Conservation (phyloP, 64 coral and sea anemone genomes). For the Cladopsammia gracilis region DNA sequence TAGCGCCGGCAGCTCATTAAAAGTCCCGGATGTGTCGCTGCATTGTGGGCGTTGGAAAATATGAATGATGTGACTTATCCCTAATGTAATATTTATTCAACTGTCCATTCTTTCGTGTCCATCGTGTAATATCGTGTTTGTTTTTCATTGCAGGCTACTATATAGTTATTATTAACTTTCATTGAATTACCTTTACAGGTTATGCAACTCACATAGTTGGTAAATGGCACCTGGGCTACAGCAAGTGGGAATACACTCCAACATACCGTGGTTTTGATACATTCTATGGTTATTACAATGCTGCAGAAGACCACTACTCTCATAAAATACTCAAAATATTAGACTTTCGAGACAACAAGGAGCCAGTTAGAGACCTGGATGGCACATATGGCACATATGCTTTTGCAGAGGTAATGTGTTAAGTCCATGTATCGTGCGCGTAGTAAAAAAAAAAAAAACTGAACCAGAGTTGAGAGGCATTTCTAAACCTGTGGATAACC, state of each 20-base stretch:
- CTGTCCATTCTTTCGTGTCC: no score
- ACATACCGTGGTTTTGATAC: slow-evolving; percentile 66
- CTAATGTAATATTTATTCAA: no score
- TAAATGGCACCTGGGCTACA: slow-evolving; percentile 69
- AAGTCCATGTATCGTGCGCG: no score
- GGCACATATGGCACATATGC: not conserved
- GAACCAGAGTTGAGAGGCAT: no score
- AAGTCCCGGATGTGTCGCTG: no score
- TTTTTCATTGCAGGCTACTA: no score
- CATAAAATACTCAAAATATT: slow-evolving; percentile 23
- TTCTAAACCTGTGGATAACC: no score
- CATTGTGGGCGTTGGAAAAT: no score
- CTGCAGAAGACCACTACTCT: slow-evolving; percentile 24
- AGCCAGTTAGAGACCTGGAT: slow-evolving; percentile 32
- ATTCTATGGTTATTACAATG: slow-evolving; percentile 56
- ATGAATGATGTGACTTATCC: no score
- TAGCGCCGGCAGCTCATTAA: no score
- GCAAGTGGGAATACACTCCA: slow-evolving; percentile 60
- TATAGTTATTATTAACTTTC: not conserved
- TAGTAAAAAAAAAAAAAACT: no score
- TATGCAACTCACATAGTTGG: slow-evolving; percentile 63
- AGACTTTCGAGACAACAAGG: slow-evolving; percentile 37
- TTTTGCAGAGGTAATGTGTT: not conserved
- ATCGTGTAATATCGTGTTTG: no score
- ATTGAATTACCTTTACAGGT: not conserved